phyloP scores from a whole-genome alignment of 2,888 invertebrate species.

The Drosophila paramelanica region DNA sequence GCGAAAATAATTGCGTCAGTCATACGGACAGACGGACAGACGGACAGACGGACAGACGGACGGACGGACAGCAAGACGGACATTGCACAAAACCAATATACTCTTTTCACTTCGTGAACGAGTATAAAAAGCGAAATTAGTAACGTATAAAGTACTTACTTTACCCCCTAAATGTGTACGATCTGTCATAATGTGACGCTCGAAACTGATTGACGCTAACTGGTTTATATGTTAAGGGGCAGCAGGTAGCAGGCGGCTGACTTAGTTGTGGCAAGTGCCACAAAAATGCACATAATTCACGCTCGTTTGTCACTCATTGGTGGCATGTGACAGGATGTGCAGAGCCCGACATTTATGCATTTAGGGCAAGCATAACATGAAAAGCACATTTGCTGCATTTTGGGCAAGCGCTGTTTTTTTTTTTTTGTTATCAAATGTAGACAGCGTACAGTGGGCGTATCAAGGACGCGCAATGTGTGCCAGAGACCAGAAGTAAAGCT shows the following conservation, averaged over 20 bases:
- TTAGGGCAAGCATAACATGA: slow-evolving; percentile 25
- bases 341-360: no score
- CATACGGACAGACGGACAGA: no score
- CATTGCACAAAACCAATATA: no score
- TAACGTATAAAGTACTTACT: no score
- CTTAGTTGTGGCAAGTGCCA: not conserved
- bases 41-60: no score
- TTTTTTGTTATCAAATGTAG: slow-evolving; percentile 32
- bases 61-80: no score
- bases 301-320: slow-evolving; percentile 3
- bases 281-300: slow-evolving; percentile 17
- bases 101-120: no score
- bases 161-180: no score
- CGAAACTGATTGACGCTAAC: slow-evolving; percentile 67
- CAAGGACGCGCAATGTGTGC: slow-evolving; percentile 14
- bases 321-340: not conserved
- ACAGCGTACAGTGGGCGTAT: slow-evolving; percentile 6
- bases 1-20: no score
- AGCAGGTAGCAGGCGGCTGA: not conserved
- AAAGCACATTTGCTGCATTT: slow-evolving; percentile 41
- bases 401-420: slow-evolving; percentile 16
- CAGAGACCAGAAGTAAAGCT: slow-evolving; percentile 15
- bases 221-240: not conserved
- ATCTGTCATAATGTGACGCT: slow-evolving; percentile 19
- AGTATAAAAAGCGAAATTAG: no score